Evolutionary conservation across 2,888 invertebrate genomes (phyloP), one percentile per base, ranked within the genome.

Genomic region (Melanostoma scalare): DNA sequence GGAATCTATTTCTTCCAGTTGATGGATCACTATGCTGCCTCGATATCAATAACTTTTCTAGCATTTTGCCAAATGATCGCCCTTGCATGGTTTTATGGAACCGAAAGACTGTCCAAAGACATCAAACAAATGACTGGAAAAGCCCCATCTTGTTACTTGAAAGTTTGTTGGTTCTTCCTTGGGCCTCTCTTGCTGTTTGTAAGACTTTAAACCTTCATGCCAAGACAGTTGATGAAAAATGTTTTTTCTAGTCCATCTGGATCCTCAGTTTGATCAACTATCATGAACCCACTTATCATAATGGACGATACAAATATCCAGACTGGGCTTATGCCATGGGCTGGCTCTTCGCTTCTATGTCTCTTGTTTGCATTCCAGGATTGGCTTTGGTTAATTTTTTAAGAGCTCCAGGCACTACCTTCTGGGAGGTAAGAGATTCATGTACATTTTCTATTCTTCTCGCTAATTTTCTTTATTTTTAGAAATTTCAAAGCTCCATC

Each of bases 11-110:
- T 96, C 89, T 97, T 98, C 90, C 97, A 97, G 92, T 90, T 98
- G 86, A 96, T 98, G 93, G 98, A 98, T 90, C 96, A 96, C 89
- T 98, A 97, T 90, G 96, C 97, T n/a, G 97, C 97, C 20, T 96
- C 96, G 53, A 95, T 97, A 87, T 96, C 97, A 71, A 96, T 98
- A 67, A 96, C 98, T 92, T 97, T 97, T 89, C 93, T 98, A 86
- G 97, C 98, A 42, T 97, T 98, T 91, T 97, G 98, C 89, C 98
- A 98, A 93, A 95, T 97, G 61, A 95, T 97, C 68, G 98, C 96
- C 6, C 94, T 98, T 80, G 94, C 96, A 4, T 98, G 98, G 97
- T 95, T 97, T 89, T 98, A 98, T 89, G 98, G 98, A 44, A 95
- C 96, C 0, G 94, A 94, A 73, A 93, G 95, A 87, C 91, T 98